Evolutionary conservation across 2,888 invertebrate species (phyloP).

Genomic region (Drosophila setosimentum): DNA sequence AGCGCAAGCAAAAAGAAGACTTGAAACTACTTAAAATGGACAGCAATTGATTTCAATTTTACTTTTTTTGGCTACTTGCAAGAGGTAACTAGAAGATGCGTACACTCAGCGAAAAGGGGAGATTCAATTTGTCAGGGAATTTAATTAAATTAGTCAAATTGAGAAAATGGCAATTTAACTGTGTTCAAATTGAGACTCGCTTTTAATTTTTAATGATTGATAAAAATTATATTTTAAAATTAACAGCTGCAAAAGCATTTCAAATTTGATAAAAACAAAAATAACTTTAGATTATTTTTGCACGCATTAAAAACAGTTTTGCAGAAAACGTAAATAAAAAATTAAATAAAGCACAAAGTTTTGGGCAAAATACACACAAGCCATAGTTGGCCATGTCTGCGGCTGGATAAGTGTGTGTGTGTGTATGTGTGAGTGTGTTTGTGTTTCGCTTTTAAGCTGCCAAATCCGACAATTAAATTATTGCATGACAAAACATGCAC

Average conservation of each 20-base stretch:
- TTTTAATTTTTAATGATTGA: background rate
- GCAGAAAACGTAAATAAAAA: slow-evolving; percentile 61
- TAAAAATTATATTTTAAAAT: background rate
- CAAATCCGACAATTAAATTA: slow-evolving; percentile 82
- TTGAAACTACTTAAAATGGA: slow-evolving; percentile 2
- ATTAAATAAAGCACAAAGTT: slow-evolving; percentile 52
- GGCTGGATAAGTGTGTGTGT: background rate
- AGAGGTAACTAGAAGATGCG: no score
- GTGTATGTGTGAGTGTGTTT: slow-evolving; percentile 5
- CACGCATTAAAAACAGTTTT: slow-evolving; percentile 25
- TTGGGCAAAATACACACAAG: slow-evolving; percentile 27
- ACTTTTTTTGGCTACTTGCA: background rate
- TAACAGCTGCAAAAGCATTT: background rate
- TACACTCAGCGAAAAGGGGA: background rate
- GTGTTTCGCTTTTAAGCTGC: slow-evolving; percentile 67
- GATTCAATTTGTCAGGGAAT: no score
- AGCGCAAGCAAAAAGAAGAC: background rate
- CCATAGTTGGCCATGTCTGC: slow-evolving; percentile 25
- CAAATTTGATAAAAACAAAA: background rate
- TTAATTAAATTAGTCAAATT: background rate
- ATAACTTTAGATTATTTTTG: background rate
- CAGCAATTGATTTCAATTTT: background rate
- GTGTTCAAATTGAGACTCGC: background rate
- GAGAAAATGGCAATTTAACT: background rate
- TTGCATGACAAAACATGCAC: slow-evolving; percentile 78